Conservation (phyloP, 2,113 vertebrate genomes). For the Haemorhous mexicanus region DNA sequence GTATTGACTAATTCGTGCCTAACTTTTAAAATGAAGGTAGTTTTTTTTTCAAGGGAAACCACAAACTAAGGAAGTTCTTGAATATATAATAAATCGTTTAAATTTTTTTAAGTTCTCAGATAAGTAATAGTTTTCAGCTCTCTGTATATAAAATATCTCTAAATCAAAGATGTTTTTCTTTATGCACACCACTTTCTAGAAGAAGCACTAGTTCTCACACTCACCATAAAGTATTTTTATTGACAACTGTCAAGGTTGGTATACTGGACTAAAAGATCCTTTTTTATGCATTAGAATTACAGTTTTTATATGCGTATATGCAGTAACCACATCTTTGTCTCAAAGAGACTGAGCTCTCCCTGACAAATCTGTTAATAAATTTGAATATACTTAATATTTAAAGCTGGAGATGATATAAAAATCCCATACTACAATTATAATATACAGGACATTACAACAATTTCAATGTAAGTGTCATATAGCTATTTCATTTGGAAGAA, state of each 20-base stretch:
- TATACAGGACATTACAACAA: neutral
- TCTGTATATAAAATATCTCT: neutral
- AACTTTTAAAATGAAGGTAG: neutral
- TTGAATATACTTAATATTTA: neutral
- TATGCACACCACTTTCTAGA: neutral
- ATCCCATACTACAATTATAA: neutral
- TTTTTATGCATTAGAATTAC: neutral
- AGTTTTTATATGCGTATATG: neutral
- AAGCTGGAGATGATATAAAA: neutral
- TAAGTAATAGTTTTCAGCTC: neutral
- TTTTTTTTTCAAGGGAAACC: neutral
- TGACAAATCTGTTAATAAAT: neutral
- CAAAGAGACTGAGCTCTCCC: neutral
- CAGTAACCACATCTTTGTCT: neutral
- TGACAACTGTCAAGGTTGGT: neutral
- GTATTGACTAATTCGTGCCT: neutral
- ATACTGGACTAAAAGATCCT: neutral
- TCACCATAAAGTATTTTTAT: neutral
- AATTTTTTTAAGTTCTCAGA: neutral
- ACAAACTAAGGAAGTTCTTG: neutral
- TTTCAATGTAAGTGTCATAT: neutral
- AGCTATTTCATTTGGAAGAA: neutral
- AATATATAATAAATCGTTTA: neutral
- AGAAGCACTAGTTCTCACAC: neutral
- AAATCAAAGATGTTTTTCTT: neutral